Percentiles rank a stretch among this genome's conserved stretches.
phyloP scores from a whole-genome alignment of 2,888 invertebrate species.

The Tethea ocularis region DNA sequence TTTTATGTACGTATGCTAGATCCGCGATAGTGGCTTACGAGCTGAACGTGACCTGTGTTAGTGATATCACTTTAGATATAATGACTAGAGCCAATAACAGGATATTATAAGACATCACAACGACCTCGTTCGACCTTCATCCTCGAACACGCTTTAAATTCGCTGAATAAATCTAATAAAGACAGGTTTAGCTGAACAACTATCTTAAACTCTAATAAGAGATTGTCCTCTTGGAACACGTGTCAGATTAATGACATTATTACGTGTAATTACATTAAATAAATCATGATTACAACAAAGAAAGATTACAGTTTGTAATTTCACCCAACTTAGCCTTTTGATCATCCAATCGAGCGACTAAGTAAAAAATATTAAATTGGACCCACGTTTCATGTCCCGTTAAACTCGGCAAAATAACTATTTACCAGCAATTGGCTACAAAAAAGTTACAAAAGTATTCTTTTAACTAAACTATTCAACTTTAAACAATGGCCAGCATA shows the following conservation, averaged over 20 bases:
- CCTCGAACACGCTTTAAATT: background rate
- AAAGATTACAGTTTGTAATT: background rate
- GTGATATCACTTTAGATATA: slow-evolving; percentile 2
- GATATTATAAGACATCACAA: background rate
- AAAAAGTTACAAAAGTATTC: slow-evolving; percentile 8
- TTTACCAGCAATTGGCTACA: background rate
- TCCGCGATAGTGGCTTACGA: slow-evolving; percentile 40
- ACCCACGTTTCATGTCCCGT: slow-evolving; percentile 6
- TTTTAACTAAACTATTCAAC: slow-evolving; percentile 9
- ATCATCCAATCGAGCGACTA: background rate
- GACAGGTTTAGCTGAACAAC: too few relatives aligned
- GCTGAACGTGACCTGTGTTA: slow-evolving; percentile 40
- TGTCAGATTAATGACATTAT: background rate
- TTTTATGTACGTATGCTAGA: slow-evolving; percentile 26
- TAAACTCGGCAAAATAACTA: slow-evolving; percentile 6
- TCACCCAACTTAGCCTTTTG: background rate
- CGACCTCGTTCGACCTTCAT: too few relatives aligned
- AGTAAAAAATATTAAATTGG: slow-evolving; percentile 4
- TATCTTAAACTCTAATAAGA: background rate
- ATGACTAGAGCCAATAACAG: background rate
- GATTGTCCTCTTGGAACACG: too few relatives aligned
- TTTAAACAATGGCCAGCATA: slow-evolving; percentile 10
- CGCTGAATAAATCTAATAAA: background rate
- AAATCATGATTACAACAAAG: background rate
- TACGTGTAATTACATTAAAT: background rate